Percentiles rank a stretch among this genome's conserved stretches.
Conservation (phyloP, 2,888 invertebrate genomes). For the Microctonus aethiopoides region DNA sequence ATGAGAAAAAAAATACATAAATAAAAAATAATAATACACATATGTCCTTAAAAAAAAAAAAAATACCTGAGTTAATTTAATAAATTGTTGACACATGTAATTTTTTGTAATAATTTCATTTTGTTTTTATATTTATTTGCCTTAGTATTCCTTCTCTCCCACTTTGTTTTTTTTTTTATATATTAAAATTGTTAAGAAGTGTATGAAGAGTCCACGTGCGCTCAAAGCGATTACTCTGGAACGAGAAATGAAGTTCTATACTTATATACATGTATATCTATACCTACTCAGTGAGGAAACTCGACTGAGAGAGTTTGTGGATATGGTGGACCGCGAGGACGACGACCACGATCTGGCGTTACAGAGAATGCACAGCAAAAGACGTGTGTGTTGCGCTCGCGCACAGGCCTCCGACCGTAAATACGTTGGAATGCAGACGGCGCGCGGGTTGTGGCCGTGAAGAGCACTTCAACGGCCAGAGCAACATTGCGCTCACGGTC, state of each 20-base stretch:
- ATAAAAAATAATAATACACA: neutral
- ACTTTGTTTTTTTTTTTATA: neutral
- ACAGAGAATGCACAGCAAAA: slow-evolving; percentile 41
- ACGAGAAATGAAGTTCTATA: neutral
- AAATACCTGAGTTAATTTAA: neutral
- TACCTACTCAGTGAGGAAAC: too few species aligned
- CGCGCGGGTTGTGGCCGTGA: slow-evolving; percentile 42
- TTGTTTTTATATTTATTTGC: neutral
- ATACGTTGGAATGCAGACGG: slow-evolving; percentile 52
- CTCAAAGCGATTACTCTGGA: neutral
- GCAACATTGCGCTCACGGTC: slow-evolving; percentile 5
- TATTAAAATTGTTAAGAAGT: neutral
- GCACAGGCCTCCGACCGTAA: slow-evolving; percentile 45
- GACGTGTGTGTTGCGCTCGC: slow-evolving; percentile 27
- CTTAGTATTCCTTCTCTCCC: neutral
- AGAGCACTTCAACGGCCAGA: slow-evolving; percentile 40
- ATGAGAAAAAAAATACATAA: neutral
- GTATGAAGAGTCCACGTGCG: neutral
- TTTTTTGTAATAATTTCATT: slow-evolving; percentile 29
- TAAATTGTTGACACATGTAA: slow-evolving; percentile 28
- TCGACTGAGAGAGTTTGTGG: too few species aligned
- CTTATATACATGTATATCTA: neutral
- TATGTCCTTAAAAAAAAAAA: neutral
- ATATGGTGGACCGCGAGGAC: neutral
- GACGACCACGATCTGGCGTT: slow-evolving; percentile 3